Evolutionary conservation across 1,140 invertebrate genomes (phyloP), one percentile per base, ranked within the genome.

Genomic region (Neotoxoptera formosana): DNA sequence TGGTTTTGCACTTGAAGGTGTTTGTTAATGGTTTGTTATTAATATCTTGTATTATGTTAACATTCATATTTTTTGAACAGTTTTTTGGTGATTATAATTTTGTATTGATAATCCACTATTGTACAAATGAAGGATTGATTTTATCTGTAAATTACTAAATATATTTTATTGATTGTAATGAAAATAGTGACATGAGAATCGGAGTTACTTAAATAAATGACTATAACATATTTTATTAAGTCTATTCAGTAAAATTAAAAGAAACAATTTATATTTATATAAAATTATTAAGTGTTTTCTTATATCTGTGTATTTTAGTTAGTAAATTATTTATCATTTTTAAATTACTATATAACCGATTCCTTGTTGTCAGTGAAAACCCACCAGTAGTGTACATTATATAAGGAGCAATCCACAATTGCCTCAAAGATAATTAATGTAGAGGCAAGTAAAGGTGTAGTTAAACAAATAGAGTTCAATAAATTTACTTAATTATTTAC

Each of bases 1-100:
- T 56, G 51, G 56, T 60, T 41, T 90, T 90, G 89, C 89, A 90
- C 89, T 90, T 45, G 4, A 67, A 60, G 53, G 53, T 90, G 53
- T 90, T 56, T 90, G 34, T 90, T 90, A 45, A 11, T 90, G 36
- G 53, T 90, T 90, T 56, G 34, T 60, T 60, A 76, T 76, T 76
- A 36, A 60, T 90, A 53, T 89, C 23, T 56, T 89, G 56, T 56
- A 60, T 17, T 60, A 60, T 90, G 34, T 90, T 56, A 60, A 90
- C 34, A 53, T 36, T 51, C 30, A 51, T 67, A 67, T 53, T 36
- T 51, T n/a, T 88, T 51, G 51, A 53, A 53, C n/a, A 88, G 23
- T 45, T 67, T 60, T 67, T 36, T 53, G 47, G 87, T 89, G 34
- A 53, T 56, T 3, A 36, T 60, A 89, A 76, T 56, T 56, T 90